Evolutionary conservation across 2,797 vertebrate species (phyloP).

Genomic region (Cossypha caffra): DNA sequence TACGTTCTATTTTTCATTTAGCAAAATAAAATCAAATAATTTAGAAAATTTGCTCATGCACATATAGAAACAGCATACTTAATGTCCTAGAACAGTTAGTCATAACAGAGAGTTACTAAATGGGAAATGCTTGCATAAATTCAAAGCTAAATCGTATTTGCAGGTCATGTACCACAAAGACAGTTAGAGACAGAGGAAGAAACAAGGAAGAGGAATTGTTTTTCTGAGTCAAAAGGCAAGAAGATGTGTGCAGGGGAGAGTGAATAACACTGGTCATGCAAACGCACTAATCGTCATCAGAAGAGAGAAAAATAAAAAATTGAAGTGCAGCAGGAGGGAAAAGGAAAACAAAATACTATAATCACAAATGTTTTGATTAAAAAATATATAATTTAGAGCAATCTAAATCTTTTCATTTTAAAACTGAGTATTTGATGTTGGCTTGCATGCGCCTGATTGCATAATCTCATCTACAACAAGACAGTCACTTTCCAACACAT

Average conservation of each 20-base stretch:
- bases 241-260: neutral
- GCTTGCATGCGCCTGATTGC: constrained; percentile 27
- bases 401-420: constrained; percentile 41
- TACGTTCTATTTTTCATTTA: neutral
- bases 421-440: neutral
- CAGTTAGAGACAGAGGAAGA: neutral
- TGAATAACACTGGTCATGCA: neutral
- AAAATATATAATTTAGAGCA: constrained; percentile 32
- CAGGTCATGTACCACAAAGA: neutral
- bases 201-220: neutral
- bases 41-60: neutral
- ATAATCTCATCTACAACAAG: constrained; percentile 22
- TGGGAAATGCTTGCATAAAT: neutral
- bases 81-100: neutral
- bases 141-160: neutral
- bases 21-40: neutral
- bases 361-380: constrained; percentile 40
- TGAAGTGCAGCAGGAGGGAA: constrained; percentile 13
- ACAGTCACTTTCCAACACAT: neutral
- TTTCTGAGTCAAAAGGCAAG: constrained; percentile 6
- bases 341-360: constrained; percentile 48
- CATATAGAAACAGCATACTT: neutral
- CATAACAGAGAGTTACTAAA: neutral
- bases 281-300: neutral
- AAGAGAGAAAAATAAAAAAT: neutral